Evolutionary conservation across 2,797 vertebrate species (phyloP).

Genomic region (Clarias platycephalus): DNA sequence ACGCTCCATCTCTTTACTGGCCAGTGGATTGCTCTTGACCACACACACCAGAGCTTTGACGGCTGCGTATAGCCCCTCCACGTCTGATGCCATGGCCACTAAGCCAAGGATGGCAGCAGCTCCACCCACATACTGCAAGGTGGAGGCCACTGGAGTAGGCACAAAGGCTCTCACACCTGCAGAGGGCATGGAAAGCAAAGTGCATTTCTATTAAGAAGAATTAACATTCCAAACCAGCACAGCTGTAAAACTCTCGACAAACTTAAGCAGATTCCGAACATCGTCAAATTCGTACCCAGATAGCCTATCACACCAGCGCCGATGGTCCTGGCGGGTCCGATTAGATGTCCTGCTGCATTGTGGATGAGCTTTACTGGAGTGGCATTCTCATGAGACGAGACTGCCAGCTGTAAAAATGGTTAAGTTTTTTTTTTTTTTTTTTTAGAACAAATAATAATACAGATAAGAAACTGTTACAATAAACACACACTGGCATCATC

Average conservation of each 20-base stretch:
- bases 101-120: constrained; percentile 95
- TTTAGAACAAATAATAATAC: not conserved
- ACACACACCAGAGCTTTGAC: constrained; percentile 98
- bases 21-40: constrained; percentile 95
- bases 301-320: constrained; percentile 95
- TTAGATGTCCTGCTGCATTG: constrained; percentile 93
- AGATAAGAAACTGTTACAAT: not conserved
- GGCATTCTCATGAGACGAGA: constrained; percentile 97
- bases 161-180: constrained; percentile 93
- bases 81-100: constrained; percentile 98
- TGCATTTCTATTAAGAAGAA: not conserved
- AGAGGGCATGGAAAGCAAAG: not conserved
- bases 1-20: constrained; percentile 99
- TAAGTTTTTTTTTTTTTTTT: not conserved
- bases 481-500: not conserved
- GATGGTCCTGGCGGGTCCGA: constrained; percentile 88
- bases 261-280: not conserved
- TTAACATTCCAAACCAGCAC: not conserved
- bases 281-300: constrained; percentile 77
- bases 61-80: constrained; percentile 95
- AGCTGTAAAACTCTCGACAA: not conserved
- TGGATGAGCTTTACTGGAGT: constrained; percentile 94
- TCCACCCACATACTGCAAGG: constrained; percentile 93
- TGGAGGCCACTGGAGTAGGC: constrained; percentile 94
- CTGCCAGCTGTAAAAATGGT: constrained; percentile 77